Percentiles rank a stretch among this genome's conserved stretches.
phyloP scores from a whole-genome alignment of 2,113 vertebrate genomes.

The Hemiprocne comata region DNA sequence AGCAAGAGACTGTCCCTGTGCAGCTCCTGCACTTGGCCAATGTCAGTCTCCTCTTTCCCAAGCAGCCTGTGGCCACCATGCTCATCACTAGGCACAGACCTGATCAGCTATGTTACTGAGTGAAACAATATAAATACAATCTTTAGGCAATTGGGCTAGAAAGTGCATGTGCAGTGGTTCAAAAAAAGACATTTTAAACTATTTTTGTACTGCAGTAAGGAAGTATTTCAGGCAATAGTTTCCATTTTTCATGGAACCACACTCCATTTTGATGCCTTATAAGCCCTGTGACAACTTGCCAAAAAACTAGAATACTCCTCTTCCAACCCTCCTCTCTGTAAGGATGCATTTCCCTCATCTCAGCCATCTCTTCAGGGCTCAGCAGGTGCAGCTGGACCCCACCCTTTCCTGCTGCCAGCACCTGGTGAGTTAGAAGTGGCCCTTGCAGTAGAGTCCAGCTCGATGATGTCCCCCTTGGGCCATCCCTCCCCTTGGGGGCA shows the following conservation, averaged over 20 bases:
- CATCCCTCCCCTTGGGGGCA: neutral
- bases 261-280: rapidly evolving
- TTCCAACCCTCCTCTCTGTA: rapidly evolving
- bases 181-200: neutral
- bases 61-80: too few relatives aligned
- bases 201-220: neutral
- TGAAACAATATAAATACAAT: neutral
- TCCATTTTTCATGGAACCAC: neutral
- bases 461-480: rapidly evolving
- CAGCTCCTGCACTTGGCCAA: rapidly evolving
- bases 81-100: too few relatives aligned
- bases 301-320: rapidly evolving
- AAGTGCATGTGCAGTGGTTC: constrained; percentile 53
- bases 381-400: neutral
- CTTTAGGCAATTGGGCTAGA: neutral
- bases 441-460: neutral
- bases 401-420: rapidly evolving
- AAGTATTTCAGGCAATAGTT: neutral
- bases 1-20: rapidly evolving
- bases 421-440: neutral
- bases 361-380: rapidly evolving
- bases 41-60: neutral
- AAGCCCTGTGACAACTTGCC: neutral
- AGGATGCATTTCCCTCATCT: neutral
- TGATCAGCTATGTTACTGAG: neutral